Base-by-base conservation (phyloP, 2,797 vertebrate species). In the Poeciliopsis paucimaculata region DNA sequence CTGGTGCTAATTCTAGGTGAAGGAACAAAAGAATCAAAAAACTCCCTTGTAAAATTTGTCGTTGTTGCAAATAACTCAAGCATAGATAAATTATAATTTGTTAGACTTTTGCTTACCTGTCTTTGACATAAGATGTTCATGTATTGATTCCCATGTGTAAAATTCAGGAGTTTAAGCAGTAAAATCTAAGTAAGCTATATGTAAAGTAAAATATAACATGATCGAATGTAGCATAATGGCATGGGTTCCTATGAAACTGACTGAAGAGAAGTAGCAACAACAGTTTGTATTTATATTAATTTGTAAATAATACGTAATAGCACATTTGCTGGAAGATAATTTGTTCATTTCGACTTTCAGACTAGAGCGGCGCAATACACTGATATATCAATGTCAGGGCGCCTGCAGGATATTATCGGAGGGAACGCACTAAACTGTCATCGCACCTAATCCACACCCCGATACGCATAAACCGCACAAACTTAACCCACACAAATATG, bases 241-340 rank as follows among this genome's bases (percentile, higher is more conserved):
- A 53, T 53, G 20, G 51, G 15, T 26, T 53, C 6, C 51, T 20
- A 7, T 53, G 1, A 53, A 23, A 26, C 9, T 55, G n/a, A 12
- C 10, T n/a, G 10, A 57, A 57, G 26, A 57, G 55, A 12, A 3
- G 26, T 2, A 57, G 55, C 28, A 62, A 16, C 28, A 34, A 16
- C 5, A 34, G 60, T 34, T 15, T 31, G 15, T 18, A 16, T 62
- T 62, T 34, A 34, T 34, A 18, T 23, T 51, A 34, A 26, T 62
- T 6, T 34, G 31, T 31, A 62, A 62, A 62, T 62, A 15, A 34
- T 31, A 62, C 8, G 34, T 57, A 43, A 31, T n/a, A 9, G 2
- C 43, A 47, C 43, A 62, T 28, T 78, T n/a, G 13, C n/a, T 49
- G 6, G 31, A 43, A 60, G 51, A 74, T 51, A 41, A 79, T 73